Base-by-base conservation (phyloP, 30 jellyfish, hydroid and myxozoan species). In the Aurelia aurita complex sp. Pacific region DNA sequence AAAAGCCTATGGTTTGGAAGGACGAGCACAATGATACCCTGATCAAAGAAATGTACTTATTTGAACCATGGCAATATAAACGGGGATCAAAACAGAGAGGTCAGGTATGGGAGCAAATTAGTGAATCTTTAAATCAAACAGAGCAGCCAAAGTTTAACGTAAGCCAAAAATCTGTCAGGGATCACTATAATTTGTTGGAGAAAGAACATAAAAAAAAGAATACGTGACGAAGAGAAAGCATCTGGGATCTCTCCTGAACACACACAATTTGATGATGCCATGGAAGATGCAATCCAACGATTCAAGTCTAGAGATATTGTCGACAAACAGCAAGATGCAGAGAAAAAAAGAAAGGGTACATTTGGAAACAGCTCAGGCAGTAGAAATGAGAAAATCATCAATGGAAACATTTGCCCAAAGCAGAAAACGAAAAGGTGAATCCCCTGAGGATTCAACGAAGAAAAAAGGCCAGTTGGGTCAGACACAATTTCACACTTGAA, bases 401-500 rank as follows among this genome's bases (percentile, higher is more conserved):
- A 61, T 57, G 74, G 88, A 38, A 62, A 55, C 74, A 73, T 54
- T 76, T 73, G 73, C 64, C 60, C 83, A 43, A 81, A 83, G 19
- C 38, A 57, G 53, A 34, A 50, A 62, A 38, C 29, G 76, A 50
- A 38, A 73, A 70, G 53, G 75, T 17, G 75, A 40, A 60, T 57
- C 32, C 55, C 29, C 54, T 33, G 59, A 64, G 54, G 51, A 82
- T 36, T 10, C 55, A 57, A 9, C 64, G 15, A 69, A 88, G 82
- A 73, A 63, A 54, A 38, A 35, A 68, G 74, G 88, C 14, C n/a
- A 54, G 67, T 38, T 38, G 50, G 50, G 50, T 38, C 50, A 38
- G 94, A 85, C 36, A 73, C 94, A 32, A 7, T 85, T 36, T 50
- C 42, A 18, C 59, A 50, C 67, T 36, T 85, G 88, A 74, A 50